phyloP scores from a whole-genome alignment of 2,888 invertebrate species.

The Lasioglossum malachurum region DNA sequence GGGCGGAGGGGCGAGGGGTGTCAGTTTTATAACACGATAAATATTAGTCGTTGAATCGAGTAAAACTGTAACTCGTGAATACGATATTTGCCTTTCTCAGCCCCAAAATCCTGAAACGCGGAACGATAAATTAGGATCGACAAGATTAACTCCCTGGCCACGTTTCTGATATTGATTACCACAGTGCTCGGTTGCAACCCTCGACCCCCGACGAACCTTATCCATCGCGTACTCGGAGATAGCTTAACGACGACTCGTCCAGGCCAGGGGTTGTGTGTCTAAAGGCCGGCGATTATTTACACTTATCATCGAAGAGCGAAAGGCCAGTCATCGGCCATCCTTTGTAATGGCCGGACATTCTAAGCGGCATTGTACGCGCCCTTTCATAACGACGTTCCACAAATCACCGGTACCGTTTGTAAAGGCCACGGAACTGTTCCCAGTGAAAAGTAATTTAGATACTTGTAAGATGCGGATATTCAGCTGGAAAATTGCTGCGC shows the following conservation, averaged over 20 bases:
- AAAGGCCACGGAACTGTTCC: slow-evolving; percentile 15
- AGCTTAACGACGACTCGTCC: slow-evolving; percentile 51
- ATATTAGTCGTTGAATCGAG: not conserved
- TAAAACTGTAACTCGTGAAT: not conserved
- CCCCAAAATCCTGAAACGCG: not conserved
- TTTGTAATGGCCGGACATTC: slow-evolving; percentile 15
- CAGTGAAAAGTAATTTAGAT: slow-evolving; percentile 52
- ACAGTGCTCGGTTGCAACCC: not conserved
- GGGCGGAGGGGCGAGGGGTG: too few relatives aligned
- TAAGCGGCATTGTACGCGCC: slow-evolving; percentile 21
- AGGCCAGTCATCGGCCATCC: not conserved
- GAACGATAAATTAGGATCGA: slow-evolving; percentile 3
- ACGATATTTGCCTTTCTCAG: not conserved
- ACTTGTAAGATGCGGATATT: slow-evolving; percentile 30
- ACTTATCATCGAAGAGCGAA: slow-evolving; percentile 36
- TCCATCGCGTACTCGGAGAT: not conserved
- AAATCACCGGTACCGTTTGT: slow-evolving; percentile 24
- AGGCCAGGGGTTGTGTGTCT: slow-evolving; percentile 21
- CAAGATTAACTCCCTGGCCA: not conserved
- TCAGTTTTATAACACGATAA: not conserved
- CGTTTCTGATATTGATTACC: not conserved
- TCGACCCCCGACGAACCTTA: not conserved
- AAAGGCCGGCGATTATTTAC: slow-evolving; percentile 64
- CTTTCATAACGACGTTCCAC: slow-evolving; percentile 20
- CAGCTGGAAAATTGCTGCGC: slow-evolving; percentile 39